Conservation (phyloP, 1,140 invertebrate genomes). For the Melipona quadrifasciata region DNA sequence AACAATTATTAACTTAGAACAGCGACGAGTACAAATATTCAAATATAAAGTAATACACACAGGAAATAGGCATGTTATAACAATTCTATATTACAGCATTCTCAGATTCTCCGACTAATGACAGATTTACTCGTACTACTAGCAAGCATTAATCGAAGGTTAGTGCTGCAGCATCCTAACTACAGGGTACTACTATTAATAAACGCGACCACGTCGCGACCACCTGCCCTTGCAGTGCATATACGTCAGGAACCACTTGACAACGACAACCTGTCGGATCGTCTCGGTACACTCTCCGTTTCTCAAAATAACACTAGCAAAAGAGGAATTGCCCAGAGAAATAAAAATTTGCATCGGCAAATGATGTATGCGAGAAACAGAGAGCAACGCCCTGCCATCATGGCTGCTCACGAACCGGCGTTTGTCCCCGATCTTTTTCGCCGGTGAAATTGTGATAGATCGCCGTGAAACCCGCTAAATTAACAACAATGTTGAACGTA, state of each 20-base stretch:
- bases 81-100: background rate
- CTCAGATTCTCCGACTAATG: background rate
- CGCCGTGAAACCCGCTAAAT: slow-evolving; percentile 28
- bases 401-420: slow-evolving; percentile 66
- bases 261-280: slow-evolving; percentile 71
- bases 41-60: background rate
- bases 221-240: slow-evolving; percentile 51
- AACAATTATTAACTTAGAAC: background rate
- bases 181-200: slow-evolving; percentile 62
- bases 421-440: slow-evolving; percentile 46
- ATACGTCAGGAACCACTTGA: slow-evolving; percentile 61
- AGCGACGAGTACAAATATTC: background rate
- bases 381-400: slow-evolving; percentile 73
- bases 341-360: background rate
- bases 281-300: background rate
- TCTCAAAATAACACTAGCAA: background rate
- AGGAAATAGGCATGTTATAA: background rate
- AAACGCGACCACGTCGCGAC: slow-evolving; percentile 51
- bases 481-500: slow-evolving; percentile 12
- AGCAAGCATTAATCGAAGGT: slow-evolving; percentile 49
- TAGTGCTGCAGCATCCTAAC: slow-evolving; percentile 47
- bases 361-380: background rate
- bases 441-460: slow-evolving; percentile 52
- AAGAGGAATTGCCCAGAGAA: background rate
- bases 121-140: slow-evolving; percentile 10